Percentiles rank a stretch among this genome's conserved stretches.
Conservation (phyloP, 1,140 invertebrate genomes). For the Camponotus vicinus region DNA sequence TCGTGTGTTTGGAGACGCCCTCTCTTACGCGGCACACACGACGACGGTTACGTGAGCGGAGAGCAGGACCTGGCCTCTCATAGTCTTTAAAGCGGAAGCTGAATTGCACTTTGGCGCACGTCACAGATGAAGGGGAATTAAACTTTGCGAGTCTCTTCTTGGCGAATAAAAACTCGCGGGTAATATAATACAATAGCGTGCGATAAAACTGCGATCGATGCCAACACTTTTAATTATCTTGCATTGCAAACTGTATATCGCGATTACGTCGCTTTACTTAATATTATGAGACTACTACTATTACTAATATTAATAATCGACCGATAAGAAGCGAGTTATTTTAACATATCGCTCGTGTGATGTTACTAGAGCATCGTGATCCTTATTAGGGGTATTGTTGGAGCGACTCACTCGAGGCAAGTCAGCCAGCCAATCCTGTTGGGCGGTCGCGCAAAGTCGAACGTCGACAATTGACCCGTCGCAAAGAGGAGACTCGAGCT, state of each 20-base stretch:
- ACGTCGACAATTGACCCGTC: conserved; percentile 64
- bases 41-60: conserved; percentile 51
- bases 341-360: conserved; percentile 28
- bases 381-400: conserved; percentile 47
- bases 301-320: not conserved
- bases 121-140: conserved; percentile 1
- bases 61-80: conserved; percentile 7
- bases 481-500: conserved; percentile 39
- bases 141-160: not conserved
- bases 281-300: not conserved
- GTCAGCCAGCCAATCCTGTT: not conserved
- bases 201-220: not conserved
- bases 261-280: not conserved
- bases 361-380: conserved; percentile 22
- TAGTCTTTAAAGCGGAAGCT: conserved; percentile 47
- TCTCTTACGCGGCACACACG: conserved; percentile 37
- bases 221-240: not conserved
- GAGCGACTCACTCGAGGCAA: conserved; percentile 25
- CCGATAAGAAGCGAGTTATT: conserved; percentile 20
- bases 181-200: not conserved
- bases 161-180: too few relatives aligned
- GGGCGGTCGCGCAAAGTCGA: conserved; percentile 44
- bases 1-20: conserved; percentile 55
- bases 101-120: not conserved
- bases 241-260: not conserved